Conservation (phyloP, 1,140 invertebrate species). For the Varroa destructor region DNA sequence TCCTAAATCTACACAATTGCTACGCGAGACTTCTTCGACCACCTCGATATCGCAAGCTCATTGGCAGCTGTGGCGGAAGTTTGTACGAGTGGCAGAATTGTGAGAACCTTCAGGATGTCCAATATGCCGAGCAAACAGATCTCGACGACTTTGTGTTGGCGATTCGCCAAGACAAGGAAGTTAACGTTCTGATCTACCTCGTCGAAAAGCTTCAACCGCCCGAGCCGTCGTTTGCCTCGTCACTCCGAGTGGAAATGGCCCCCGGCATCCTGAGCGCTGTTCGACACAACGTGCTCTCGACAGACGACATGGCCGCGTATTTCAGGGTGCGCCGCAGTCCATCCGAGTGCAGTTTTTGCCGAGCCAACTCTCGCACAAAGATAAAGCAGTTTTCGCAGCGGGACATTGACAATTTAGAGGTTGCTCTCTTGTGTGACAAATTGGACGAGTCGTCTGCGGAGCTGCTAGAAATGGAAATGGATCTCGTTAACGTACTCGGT, state of each 20-base stretch:
- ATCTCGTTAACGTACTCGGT: conserved; percentile 18
- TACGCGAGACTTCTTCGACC: conserved; percentile 13
- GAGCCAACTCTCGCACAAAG: conserved; percentile 13
- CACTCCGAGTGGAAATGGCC: background rate
- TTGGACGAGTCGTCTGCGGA: background rate
- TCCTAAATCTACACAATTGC: conserved; percentile 9
- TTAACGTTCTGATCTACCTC: conserved; percentile 17
- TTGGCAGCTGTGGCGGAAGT: background rate
- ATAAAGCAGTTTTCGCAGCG: conserved; percentile 3
- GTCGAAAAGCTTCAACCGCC: conserved; percentile 11
- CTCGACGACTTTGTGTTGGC: conserved; percentile 19
- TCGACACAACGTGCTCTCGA: conserved; percentile 6
- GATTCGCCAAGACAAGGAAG: background rate
- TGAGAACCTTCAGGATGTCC: conserved; percentile 16
- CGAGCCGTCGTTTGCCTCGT: conserved; percentile 4
- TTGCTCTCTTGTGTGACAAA: conserved; percentile 7
- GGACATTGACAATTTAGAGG: conserved; percentile 20
- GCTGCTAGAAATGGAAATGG: conserved; percentile 21
- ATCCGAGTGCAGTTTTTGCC: conserved; percentile 3
- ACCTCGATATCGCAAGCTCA: background rate
- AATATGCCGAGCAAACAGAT: conserved; percentile 1
- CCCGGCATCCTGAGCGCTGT: background rate
- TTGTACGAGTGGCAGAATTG: conserved; percentile 25
- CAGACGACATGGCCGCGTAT: conserved; percentile 2
- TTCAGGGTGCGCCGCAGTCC: conserved; percentile 2